Percentiles rank a stretch among this genome's conserved stretches.
These are phyloP conservation scores for Myodes glareolus DNA, from an alignment of 2,113 vertebrate genomes.

Conservation along the genomic window DNA sequence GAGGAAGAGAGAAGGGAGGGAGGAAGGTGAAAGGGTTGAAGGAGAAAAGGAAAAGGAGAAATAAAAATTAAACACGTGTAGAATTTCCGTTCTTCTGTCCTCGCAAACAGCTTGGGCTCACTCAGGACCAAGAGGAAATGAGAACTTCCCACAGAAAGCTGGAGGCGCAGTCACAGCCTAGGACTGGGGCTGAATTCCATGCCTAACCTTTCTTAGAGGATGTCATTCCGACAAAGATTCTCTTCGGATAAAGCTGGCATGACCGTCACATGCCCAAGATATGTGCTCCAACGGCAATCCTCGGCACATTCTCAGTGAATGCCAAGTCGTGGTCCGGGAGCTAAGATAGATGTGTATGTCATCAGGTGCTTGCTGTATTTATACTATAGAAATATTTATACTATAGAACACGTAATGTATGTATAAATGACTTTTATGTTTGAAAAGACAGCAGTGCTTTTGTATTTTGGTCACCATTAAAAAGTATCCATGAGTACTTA, in stretches of 20 bases:
- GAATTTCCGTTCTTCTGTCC: background rate
- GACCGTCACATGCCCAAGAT: background rate
- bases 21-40: background rate
- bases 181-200: background rate
- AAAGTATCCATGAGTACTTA: background rate
- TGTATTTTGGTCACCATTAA: background rate
- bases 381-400: background rate
- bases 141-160: background rate
- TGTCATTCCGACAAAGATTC: background rate
- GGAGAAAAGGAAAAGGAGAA: no score
- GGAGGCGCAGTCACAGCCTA: background rate
- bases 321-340: background rate
- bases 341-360: background rate
- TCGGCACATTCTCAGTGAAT: background rate
- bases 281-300: background rate
- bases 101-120: background rate
- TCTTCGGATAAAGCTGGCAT: conserved; percentile 11
- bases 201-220: background rate
- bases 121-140: background rate
- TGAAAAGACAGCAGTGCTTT: background rate
- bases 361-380: background rate
- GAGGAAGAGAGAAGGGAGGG: no score
- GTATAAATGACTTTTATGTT: background rate
- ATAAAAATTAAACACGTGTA: background rate
- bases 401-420: background rate